phyloP scores from a whole-genome alignment of 2,113 vertebrate species.

The Cygnus atratus region DNA sequence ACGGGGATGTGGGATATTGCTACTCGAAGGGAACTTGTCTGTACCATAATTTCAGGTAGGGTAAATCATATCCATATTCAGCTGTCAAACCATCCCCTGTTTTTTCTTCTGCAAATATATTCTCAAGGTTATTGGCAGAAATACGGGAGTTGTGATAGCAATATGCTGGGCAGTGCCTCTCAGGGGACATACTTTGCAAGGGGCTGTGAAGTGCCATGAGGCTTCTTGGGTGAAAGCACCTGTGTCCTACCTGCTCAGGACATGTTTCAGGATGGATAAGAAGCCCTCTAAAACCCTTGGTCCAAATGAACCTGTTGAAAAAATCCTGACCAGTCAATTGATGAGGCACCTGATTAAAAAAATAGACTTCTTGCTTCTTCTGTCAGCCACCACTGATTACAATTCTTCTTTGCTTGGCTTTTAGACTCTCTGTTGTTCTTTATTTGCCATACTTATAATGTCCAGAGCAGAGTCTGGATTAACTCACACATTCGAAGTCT shows the following conservation, averaged over 20 bases:
- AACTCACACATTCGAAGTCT: background rate
- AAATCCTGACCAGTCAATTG: background rate
- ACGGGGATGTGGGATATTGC: background rate
- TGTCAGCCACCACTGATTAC: background rate
- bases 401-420: background rate
- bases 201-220: accelerated
- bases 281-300: background rate
- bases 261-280: background rate
- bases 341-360: background rate
- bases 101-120: background rate
- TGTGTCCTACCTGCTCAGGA: background rate
- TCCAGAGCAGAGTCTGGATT: background rate
- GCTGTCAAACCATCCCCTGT: accelerated
- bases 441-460: background rate
- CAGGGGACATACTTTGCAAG: accelerated
- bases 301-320: background rate
- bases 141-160: background rate
- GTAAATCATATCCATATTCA: background rate
- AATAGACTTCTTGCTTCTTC: background rate
- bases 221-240: background rate
- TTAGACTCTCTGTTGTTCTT: background rate
- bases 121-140: background rate
- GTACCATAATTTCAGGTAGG: background rate
- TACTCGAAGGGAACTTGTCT: background rate
- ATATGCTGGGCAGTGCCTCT: background rate